Evolutionary conservation across 2,888 invertebrate species (phyloP).

Genomic region (Serrognathus titanus): DNA sequence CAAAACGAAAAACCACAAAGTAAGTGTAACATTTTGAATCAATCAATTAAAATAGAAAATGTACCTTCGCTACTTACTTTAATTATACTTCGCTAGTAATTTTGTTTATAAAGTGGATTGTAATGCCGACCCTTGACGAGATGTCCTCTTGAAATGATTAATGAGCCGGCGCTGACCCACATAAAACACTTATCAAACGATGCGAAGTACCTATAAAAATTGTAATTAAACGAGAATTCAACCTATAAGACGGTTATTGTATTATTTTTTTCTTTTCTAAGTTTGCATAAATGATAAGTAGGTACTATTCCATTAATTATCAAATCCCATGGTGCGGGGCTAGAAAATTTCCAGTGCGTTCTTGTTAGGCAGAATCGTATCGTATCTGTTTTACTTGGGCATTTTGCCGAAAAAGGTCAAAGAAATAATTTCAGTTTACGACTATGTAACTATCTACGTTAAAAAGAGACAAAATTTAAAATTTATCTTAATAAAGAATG

Average conservation of each 20-base stretch:
- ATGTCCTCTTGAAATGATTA: conserved; percentile 19
- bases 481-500: too few species aligned
- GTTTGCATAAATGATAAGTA: too few species aligned
- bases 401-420: too few species aligned
- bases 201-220: background rate
- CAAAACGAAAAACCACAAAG: background rate
- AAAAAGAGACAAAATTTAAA: too few species aligned
- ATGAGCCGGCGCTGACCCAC: conserved; percentile 17
- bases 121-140: conserved; percentile 2
- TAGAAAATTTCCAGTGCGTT: too few species aligned
- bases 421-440: too few species aligned
- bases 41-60: background rate
- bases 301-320: too few species aligned
- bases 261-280: too few species aligned
- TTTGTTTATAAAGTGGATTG: background rate
- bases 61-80: background rate
- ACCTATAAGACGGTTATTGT: background rate
- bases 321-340: too few species aligned
- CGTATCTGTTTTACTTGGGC: too few species aligned
- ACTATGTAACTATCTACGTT: too few species aligned
- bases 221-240: background rate
- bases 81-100: background rate
- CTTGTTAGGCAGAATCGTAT: too few species aligned
- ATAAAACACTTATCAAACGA: conserved; percentile 1
- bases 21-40: background rate